Percentiles rank a stretch among this genome's conserved stretches.
phyloP scores from a whole-genome alignment of 2,888 invertebrate genomes.

The Podabrus alpinus region DNA sequence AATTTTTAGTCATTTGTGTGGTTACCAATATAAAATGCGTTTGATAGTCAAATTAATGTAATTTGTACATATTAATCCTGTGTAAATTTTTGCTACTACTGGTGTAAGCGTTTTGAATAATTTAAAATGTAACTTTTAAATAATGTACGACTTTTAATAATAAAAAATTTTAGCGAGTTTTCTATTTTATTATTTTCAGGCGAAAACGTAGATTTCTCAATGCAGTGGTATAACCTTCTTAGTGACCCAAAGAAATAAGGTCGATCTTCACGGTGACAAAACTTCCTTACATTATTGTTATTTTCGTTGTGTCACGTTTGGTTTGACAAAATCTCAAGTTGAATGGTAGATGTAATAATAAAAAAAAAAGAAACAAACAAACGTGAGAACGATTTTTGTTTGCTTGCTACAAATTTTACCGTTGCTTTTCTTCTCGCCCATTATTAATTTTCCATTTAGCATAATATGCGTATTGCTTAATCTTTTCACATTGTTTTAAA shows the following conservation, averaged over 20 bases:
- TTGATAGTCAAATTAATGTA: conserved; percentile 9
- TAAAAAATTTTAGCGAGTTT: background rate
- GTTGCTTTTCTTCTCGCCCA: background rate
- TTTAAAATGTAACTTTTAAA: background rate
- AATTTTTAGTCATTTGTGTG: conserved; percentile 23
- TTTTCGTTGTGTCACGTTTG: conserved; percentile 16
- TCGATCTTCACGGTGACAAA: conserved; percentile 18
- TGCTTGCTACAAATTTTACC: background rate
- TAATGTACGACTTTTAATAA: background rate
- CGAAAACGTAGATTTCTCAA: background rate
- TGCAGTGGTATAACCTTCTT: conserved; percentile 19
- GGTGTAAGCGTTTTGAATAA: background rate
- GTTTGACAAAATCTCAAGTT: conserved; percentile 14
- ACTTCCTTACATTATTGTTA: conserved; percentile 4
- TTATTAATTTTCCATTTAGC: background rate
- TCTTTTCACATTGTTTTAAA: background rate
- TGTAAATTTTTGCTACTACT: background rate
- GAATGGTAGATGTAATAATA: background rate
- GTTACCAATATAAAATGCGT: conserved; percentile 23
- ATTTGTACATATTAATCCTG: background rate
- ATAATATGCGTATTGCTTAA: background rate
- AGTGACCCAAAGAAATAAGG: conserved; percentile 21
- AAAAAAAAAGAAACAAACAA: too few species aligned
- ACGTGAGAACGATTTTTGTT: conserved; percentile 13
- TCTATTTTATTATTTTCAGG: background rate